Evolutionary conservation across 1,140 invertebrate genomes (phyloP).

Genomic region (Piezodorus guildinii): DNA sequence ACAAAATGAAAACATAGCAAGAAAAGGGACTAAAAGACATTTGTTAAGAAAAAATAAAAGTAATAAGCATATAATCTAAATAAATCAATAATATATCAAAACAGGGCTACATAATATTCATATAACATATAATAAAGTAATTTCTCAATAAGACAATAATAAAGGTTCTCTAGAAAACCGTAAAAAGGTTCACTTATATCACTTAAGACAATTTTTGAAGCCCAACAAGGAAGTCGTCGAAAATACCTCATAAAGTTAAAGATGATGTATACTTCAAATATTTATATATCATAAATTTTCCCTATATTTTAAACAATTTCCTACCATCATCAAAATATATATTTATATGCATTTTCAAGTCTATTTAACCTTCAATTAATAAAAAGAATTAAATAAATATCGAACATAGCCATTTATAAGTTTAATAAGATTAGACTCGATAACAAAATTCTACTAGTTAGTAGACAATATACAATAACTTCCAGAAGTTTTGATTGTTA

Average conservation of each 20-base stretch:
- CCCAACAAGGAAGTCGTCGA: conserved; percentile 13
- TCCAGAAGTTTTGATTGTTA: too few relatives aligned
- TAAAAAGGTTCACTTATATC: conserved; percentile 2
- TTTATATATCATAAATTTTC: neutral
- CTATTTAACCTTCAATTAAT: too few relatives aligned
- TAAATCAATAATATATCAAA: too few relatives aligned
- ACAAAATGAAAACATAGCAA: conserved; percentile 3
- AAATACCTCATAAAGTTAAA: neutral
- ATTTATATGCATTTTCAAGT: too few relatives aligned
- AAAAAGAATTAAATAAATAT: too few relatives aligned
- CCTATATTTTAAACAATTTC: neutral
- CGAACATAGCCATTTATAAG: too few relatives aligned
- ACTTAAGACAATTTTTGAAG: conserved; percentile 5
- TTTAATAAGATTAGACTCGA: too few relatives aligned
- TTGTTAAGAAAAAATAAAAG: neutral
- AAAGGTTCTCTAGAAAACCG: conserved; percentile 1
- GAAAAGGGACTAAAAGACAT: neutral
- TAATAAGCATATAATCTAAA: too few relatives aligned
- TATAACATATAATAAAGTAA: too few relatives aligned
- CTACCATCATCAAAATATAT: conserved; percentile 7
- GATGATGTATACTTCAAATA: conserved; percentile 1
- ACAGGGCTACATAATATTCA: too few relatives aligned
- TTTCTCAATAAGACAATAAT: neutral
- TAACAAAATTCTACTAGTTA: too few relatives aligned
- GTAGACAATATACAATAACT: too few relatives aligned